Base-by-base conservation (phyloP, 2,797 vertebrate species). In the Platyrinchus mystaceus region DNA sequence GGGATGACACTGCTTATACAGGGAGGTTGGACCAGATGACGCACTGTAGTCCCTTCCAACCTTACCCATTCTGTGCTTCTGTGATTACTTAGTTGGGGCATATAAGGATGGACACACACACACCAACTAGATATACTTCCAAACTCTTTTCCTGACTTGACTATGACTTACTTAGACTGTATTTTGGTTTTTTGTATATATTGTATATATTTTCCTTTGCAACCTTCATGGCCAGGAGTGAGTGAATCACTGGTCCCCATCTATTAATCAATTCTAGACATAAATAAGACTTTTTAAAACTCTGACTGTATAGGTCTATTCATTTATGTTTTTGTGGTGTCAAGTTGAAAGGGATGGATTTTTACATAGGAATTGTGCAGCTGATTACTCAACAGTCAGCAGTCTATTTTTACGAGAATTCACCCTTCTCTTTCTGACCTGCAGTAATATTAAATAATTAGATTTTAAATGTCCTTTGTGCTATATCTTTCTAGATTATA, bases 381-480 rank as follows among this genome's bases (percentile, higher is more conserved):
- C 16, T 62, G 58, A 68, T 85, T 77, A 53, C 47, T 68, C 28
- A 59, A 62, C 83, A 87, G 17, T 66, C 49, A 74, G 56, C 34
- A 71, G 34, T 59, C 43, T 60, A 22, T 87, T 94, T 92, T 87
- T 78, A 69, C 20, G 21, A 90, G 37, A 88, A 71, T 73, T 76
- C 36, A 7, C 6, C 30, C 26, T 87, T 91, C 37, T 80, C 37
- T 64, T 90, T 30, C 84, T 76, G 60, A 92, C 43, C 76, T 81
- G 46, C 22, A 81, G 52, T 81, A 92, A 56, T 88, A 67, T 66
- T 67, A 81, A 84, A 62, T 69, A 85, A 91, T 88, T 85, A 78
- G 43, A 84, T 84, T 94, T 93, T 73, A 84, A 71, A 87, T 52
- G 50, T 91, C 87, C 41, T 90, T 73, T 60, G 41, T 73, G 58